phyloP scores from a whole-genome alignment of 2,113 vertebrate species.

The Poeciliopsis prolifica region DNA sequence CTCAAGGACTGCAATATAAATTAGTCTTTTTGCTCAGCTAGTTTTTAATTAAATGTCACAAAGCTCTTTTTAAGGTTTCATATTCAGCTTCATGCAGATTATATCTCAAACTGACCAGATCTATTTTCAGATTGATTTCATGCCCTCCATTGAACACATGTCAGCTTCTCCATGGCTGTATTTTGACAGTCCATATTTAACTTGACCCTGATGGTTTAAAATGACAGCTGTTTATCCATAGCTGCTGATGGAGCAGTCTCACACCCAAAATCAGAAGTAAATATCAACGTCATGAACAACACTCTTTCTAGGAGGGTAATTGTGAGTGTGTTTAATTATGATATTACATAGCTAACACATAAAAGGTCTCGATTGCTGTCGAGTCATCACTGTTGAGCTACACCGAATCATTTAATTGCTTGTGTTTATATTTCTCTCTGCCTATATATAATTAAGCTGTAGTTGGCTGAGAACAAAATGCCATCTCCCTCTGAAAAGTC shows the following conservation, averaged over 20 bases:
- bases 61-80: not conserved
- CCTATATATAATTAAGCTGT: conserved; percentile 37
- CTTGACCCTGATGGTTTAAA: not conserved
- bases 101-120: not conserved
- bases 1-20: too few species aligned
- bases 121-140: not conserved
- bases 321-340: too few species aligned
- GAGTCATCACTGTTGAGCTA: conserved; percentile 11
- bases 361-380: not conserved
- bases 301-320: too few species aligned
- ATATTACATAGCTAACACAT: too few species aligned
- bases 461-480: conserved; percentile 20
- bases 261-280: too few species aligned
- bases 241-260: too few species aligned
- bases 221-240: not conserved
- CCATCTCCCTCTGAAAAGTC: conserved; percentile 35
- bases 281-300: too few species aligned
- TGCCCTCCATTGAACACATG: not conserved
- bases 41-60: too few species aligned
- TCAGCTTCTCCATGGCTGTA: not conserved
- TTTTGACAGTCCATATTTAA: not conserved
- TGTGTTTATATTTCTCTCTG: conserved; percentile 20
- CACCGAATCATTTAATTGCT: conserved; percentile 21
- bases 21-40: too few species aligned
- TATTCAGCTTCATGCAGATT: not conserved